Percentiles rank a stretch among this genome's conserved stretches.
Conservation (phyloP, 1,140 invertebrate genomes). For the Ridgeia piscesae region DNA sequence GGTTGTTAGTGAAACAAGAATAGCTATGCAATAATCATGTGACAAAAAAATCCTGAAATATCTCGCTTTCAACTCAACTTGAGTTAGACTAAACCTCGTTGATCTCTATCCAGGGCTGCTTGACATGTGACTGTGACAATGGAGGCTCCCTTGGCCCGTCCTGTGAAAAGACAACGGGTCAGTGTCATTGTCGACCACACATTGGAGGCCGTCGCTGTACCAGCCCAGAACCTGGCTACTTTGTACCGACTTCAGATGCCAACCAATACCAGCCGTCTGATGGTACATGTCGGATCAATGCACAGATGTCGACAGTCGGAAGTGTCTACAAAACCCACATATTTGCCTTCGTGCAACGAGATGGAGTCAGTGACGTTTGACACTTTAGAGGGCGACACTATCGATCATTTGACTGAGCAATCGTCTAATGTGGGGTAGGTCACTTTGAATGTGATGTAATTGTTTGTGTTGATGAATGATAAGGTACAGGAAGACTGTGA, state of each 20-base stretch:
- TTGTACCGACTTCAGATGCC: conserved; percentile 14
- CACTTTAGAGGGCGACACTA: not conserved
- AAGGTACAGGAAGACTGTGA: not conserved
- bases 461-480: not conserved
- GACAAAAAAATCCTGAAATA: too few relatives aligned
- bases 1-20: too few relatives aligned
- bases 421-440: not conserved
- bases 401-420: not conserved
- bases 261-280: conserved; percentile 15
- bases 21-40: too few relatives aligned
- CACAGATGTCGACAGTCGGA: not conserved
- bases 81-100: not conserved
- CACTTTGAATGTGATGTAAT: not conserved
- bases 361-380: not conserved
- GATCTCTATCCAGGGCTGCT: conserved; percentile 17
- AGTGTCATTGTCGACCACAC: conserved; percentile 80
- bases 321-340: conserved; percentile 14
- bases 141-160: conserved; percentile 82
- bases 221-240: conserved; percentile 8
- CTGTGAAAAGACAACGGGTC: conserved; percentile 88
- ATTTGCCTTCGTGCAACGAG: conserved; percentile 14
- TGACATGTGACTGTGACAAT: conserved; percentile 86
- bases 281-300: conserved; percentile 12
- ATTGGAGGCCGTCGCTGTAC: conserved; percentile 80
- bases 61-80: too few relatives aligned